Base-by-base conservation (phyloP, 2,888 invertebrate genomes). In the Agriopis aurantiaria region DNA sequence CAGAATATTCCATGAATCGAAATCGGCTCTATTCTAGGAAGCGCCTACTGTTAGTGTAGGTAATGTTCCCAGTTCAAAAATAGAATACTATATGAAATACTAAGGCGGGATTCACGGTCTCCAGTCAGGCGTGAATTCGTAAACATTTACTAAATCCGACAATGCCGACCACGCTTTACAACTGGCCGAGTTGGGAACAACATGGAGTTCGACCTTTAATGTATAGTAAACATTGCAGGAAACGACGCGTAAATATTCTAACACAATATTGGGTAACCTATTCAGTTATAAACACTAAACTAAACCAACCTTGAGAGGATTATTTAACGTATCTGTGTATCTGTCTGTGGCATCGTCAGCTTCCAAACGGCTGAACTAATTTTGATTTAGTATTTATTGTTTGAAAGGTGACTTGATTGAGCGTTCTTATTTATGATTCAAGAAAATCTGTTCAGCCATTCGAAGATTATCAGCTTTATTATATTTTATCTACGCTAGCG, bases 61-160 rank as follows among this genome's bases (percentile, higher is more conserved):
- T 12, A 51, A 11, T 45, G 56, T 56, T 51, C 7, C 55, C 33
- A 49, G 61, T 45, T 64, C 55, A 41, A 65, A 69, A 69, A 65
- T 65, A 65, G 60, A n/a, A n/a, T n/a, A 60, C 43, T 55, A 48
- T n/a, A n/a, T 68, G 43, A 41, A 65, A 58, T 51, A 45, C 60
- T 66, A 62, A 70, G 66, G 45, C 51, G 49, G 33, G 66, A 56
- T 57, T 51, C 68, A 64, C 55, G n/a, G 57, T 64, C 45, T 49
- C 53, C 65, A 59, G 62, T 61, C 53, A 51, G 53, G 64, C 69
- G 71, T 74, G 68, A 70, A 72, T 73, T 61, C 60, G 73, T 76
- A 75, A 72, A 76, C 76, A 76, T 68, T 56, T 59, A 74, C 58
- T 57, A 68, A 65, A 67, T 69, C 67, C 65, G 64, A 73, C 73